A percentile compares a stretch with the other conserved stretches of the same genome.
Conservation (phyloP, 1,140 invertebrate species). For the Macrosteles quadrilineatus region DNA sequence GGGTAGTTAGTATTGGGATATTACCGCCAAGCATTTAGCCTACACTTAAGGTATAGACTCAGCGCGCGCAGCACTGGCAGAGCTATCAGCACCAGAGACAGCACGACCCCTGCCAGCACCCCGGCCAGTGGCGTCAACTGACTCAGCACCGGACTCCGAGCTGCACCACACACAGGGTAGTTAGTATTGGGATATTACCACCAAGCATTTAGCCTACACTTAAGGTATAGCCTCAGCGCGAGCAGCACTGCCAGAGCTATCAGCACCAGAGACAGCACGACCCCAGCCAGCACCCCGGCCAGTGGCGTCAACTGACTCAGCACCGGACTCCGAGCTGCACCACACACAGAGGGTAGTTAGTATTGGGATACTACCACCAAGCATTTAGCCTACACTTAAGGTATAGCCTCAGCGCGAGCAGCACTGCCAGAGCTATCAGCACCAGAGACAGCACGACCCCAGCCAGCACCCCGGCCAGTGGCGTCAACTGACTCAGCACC, state of each 20-base stretch:
- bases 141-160: constrained; percentile 60
- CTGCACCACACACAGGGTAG: too few species aligned
- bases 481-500: constrained; percentile 68
- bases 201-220: too few species aligned
- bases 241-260: constrained; percentile 72
- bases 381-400: too few species aligned
- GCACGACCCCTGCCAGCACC: constrained; percentile 68
- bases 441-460: constrained; percentile 69
- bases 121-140: constrained; percentile 72
- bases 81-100: constrained; percentile 67
- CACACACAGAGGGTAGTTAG: too few species aligned
- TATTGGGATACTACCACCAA: too few species aligned
- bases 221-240: constrained; percentile 63
- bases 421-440: constrained; percentile 69
- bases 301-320: constrained; percentile 71
- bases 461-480: constrained; percentile 68
- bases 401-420: constrained; percentile 66
- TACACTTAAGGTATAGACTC: too few species aligned
- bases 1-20: too few species aligned
- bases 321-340: constrained; percentile 60
- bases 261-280: constrained; percentile 67
- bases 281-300: constrained; percentile 68
- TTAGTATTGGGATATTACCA: too few species aligned
- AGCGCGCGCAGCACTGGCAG: constrained; percentile 71
- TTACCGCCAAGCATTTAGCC: too few species aligned